These are phyloP conservation scores for Albula goreensis DNA, from an alignment of 2,113 vertebrate species.

Conservation along the genomic window DNA sequence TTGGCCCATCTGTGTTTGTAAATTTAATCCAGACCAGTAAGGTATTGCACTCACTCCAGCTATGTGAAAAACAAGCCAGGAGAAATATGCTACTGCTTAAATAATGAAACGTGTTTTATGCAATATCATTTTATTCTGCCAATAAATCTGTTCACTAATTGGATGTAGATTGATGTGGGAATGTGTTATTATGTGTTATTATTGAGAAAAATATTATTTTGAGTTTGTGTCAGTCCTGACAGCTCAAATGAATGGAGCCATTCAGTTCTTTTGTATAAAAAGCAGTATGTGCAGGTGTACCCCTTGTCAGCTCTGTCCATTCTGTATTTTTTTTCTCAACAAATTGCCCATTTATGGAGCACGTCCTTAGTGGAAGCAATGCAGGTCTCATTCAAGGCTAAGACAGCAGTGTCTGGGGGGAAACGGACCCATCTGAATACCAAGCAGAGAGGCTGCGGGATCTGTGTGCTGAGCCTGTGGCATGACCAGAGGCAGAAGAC, in stretches of 20 bases:
- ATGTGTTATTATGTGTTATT: not conserved
- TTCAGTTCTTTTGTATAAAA: not conserved
- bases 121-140: not conserved
- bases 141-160: not conserved
- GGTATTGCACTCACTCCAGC: not conserved
- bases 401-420: not conserved
- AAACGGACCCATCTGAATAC: not conserved
- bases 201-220: not conserved
- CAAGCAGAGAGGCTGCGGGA: not conserved
- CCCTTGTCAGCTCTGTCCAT: not conserved
- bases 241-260: not conserved
- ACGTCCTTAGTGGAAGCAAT: not conserved
- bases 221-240: not conserved
- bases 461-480: not conserved
- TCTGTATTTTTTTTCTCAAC: not conserved
- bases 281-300: not conserved
- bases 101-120: constrained; percentile 1
- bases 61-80: not conserved
- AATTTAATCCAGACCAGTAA: not conserved
- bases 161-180: not conserved
- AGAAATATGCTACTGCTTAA: not conserved
- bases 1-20: not conserved
- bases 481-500: not conserved
- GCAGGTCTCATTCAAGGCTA: not conserved
- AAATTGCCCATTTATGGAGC: not conserved